These are phyloP conservation scores for Mactra quadrangularis DNA, from an alignment of 1,140 invertebrate genomes.

Conservation along the genomic window DNA sequence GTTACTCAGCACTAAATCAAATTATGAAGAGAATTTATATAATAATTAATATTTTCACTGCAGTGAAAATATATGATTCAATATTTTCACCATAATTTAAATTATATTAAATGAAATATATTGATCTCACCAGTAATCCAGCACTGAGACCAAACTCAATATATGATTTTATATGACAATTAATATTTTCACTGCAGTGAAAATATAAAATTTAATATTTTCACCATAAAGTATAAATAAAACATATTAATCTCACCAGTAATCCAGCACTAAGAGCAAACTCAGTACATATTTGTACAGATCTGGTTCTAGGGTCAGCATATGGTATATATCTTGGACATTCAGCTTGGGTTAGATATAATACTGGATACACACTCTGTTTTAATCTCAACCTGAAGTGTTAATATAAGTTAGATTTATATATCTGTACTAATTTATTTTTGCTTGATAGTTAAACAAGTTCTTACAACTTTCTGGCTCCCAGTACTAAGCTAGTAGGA, in stretches of 20 bases:
- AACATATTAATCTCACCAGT: slow-evolving; percentile 76
- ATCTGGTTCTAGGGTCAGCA: slow-evolving; percentile 91
- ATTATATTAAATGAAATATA: background rate
- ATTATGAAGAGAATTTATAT: no score
- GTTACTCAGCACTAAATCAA: no score
- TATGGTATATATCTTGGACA: slow-evolving; percentile 92
- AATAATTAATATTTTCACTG: no score
- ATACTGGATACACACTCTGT: slow-evolving; percentile 97
- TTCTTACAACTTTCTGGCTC: background rate
- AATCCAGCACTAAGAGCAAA: slow-evolving; percentile 86
- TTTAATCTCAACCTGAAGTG: slow-evolving; percentile 90
- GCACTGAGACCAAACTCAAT: background rate
- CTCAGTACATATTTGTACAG: slow-evolving; percentile 91
- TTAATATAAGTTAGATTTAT: background rate
- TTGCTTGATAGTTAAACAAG: background rate
- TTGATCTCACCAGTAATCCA: background rate
- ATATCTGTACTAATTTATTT: background rate
- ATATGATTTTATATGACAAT: background rate
- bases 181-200: no score
- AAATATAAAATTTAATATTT: no score
- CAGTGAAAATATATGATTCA: background rate
- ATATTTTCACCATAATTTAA: background rate
- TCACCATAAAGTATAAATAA: background rate
- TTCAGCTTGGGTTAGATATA: slow-evolving; percentile 94
- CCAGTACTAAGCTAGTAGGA: background rate